Conservation (phyloP, 2,888 invertebrate genomes). For the Hofmannophila pseudospretella region DNA sequence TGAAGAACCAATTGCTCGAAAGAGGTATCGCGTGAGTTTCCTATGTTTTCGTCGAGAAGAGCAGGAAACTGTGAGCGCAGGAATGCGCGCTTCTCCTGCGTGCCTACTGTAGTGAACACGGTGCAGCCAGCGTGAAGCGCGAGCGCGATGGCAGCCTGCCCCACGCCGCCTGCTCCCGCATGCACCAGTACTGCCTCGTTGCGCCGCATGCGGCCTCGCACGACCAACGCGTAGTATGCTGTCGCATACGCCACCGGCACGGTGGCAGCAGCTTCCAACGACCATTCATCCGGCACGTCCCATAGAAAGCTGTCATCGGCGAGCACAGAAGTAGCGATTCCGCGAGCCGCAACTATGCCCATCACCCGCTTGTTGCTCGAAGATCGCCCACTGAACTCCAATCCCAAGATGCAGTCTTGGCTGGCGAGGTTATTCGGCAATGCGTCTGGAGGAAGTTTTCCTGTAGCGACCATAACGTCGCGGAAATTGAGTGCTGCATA, state of each 20-base stretch:
- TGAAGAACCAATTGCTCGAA: slow-evolving; percentile 94
- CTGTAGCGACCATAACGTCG: slow-evolving; percentile 98
- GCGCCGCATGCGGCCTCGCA: slow-evolving; percentile 89
- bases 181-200: slow-evolving; percentile 94
- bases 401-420: slow-evolving; percentile 93
- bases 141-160: slow-evolving; percentile 97
- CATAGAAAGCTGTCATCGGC: slow-evolving; percentile 91
- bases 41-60: slow-evolving; percentile 87
- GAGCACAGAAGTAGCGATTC: slow-evolving; percentile 92
- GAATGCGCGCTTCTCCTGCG: slow-evolving; percentile 91
- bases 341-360: slow-evolving; percentile 94
- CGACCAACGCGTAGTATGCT: slow-evolving; percentile 91
- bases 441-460: slow-evolving; percentile 97
- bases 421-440: slow-evolving; percentile 92
- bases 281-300: slow-evolving; percentile 92
- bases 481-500: slow-evolving; percentile 98
- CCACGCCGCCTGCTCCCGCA: slow-evolving; percentile 97
- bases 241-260: slow-evolving; percentile 96
- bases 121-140: slow-evolving; percentile 92
- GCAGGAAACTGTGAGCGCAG: slow-evolving; percentile 88
- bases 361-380: slow-evolving; percentile 87
- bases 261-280: slow-evolving; percentile 93
- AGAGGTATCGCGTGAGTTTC: slow-evolving; percentile 92
- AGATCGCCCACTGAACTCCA: slow-evolving; percentile 95
- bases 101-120: slow-evolving; percentile 95